Conservation (phyloP, 2,113 vertebrate genomes). For the Ophiodon elongatus region DNA sequence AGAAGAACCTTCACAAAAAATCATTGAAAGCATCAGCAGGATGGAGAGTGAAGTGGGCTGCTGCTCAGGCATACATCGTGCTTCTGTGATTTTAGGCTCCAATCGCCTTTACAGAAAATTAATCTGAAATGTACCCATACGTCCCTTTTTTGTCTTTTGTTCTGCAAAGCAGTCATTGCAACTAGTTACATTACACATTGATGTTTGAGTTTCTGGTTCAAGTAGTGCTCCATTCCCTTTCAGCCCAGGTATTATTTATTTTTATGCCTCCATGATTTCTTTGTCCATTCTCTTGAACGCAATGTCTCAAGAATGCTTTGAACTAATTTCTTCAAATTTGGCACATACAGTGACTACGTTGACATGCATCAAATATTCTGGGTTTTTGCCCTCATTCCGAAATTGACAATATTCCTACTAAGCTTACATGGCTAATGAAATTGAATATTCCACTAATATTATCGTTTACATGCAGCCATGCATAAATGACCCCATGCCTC, state of each 20-base stretch:
- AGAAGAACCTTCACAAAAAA: conserved; percentile 53
- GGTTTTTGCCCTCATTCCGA: too few species aligned
- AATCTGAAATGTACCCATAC: not conserved
- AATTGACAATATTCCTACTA: too few species aligned
- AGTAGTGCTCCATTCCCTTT: not conserved
- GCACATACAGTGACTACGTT: too few species aligned
- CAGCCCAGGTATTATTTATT: not conserved
- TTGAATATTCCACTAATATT: too few species aligned
- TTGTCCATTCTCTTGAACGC: too few species aligned
- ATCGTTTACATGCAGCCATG: too few species aligned
- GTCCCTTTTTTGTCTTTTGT: not conserved
- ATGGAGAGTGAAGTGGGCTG: conserved; percentile 11
- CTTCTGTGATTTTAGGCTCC: conserved; percentile 6
- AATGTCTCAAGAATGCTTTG: too few species aligned
- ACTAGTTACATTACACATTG: not conserved
- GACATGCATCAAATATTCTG: too few species aligned
- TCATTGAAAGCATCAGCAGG: conserved; percentile 47
- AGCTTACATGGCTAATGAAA: too few species aligned
- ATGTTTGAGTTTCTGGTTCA: not conserved
- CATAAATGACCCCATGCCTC: too few species aligned
- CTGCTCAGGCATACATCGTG: conserved; percentile 1
- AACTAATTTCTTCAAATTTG: too few species aligned
- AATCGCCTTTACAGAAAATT: not conserved
- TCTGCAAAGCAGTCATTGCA: not conserved
- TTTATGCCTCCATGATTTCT: too few species aligned